These are phyloP conservation scores for Conchocele bisecta DNA, from an alignment of 2,888 invertebrate genomes.

Conservation along the genomic window DNA sequence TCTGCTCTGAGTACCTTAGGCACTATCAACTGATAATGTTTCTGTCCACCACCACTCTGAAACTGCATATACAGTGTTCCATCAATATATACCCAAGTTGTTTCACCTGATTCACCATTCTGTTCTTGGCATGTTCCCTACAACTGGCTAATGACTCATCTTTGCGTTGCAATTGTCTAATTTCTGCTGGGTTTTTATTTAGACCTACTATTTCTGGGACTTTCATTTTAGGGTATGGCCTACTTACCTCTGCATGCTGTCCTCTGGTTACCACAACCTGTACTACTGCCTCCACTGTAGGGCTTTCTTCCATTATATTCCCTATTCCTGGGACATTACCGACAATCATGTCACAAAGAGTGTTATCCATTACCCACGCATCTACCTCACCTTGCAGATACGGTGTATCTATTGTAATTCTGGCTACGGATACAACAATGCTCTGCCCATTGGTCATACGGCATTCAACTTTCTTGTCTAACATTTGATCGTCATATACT, in stretches of 20 bases:
- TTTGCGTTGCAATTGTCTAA: not conserved
- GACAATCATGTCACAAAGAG: conserved; percentile 37
- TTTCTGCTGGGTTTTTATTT: no score
- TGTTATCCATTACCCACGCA: conserved; percentile 25
- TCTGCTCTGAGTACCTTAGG: conserved; percentile 17
- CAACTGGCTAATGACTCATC: not conserved
- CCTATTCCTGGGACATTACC: conserved; percentile 25
- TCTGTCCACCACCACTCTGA: not conserved
- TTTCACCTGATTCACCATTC: not conserved
- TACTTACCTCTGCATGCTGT: not conserved
- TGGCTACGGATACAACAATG: conserved; percentile 18
- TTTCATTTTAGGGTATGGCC: not conserved
- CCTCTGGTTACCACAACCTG: not conserved
- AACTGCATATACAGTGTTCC: not conserved
- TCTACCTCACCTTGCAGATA: conserved; percentile 28
- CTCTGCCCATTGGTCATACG: conserved; percentile 40
- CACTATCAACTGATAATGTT: conserved; percentile 24
- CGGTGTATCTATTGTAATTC: conserved; percentile 32
- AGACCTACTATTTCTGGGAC: not conserved
- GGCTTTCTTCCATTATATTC: conserved; percentile 8
- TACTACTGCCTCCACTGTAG: not conserved
- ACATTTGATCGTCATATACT: conserved; percentile 13
- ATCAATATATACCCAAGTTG: not conserved
- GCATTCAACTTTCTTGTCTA: conserved; percentile 26
- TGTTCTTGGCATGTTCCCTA: not conserved